phyloP scores from a whole-genome alignment of 2,797 vertebrate species.

The Rhynchonycteris naso region DNA sequence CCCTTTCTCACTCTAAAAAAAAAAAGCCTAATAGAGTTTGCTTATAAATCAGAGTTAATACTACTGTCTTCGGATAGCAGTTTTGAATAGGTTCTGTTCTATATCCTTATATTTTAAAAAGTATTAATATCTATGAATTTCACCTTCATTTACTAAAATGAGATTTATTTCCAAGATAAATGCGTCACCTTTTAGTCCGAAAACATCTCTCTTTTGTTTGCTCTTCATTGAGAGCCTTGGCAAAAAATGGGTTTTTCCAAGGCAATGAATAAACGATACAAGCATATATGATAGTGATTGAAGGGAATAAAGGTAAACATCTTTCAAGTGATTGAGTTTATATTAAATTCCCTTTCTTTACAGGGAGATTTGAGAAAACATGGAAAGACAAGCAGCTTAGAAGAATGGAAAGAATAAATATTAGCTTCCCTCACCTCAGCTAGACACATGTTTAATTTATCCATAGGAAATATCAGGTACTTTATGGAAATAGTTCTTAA shows the following conservation, averaged over 20 bases:
- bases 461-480: not conserved
- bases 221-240: not conserved
- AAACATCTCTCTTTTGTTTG: not conserved
- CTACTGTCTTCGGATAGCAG: not conserved
- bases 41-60: slow-evolving; percentile 21
- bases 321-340: not conserved
- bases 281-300: not conserved
- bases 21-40: not conserved
- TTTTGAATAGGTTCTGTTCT: not conserved
- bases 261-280: not conserved
- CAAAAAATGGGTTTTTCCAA: slow-evolving; percentile 35
- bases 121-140: slow-evolving; percentile 35
- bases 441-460: not conserved
- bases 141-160: slow-evolving; percentile 24
- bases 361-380: not conserved
- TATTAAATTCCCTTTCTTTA: not conserved
- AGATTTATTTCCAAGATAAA: slow-evolving; percentile 36
- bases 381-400: not conserved
- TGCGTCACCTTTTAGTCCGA: slow-evolving; percentile 28
- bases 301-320: not conserved
- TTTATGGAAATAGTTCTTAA: not conserved
- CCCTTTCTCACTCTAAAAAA: too few relatives aligned
- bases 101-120: slow-evolving; percentile 24
- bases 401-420: not conserved
- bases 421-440: not conserved